Percentiles rank a stretch among this genome's conserved stretches.
Evolutionary conservation across 2,113 vertebrate genomes (phyloP).

Genomic region (Henicopernis longicauda): DNA sequence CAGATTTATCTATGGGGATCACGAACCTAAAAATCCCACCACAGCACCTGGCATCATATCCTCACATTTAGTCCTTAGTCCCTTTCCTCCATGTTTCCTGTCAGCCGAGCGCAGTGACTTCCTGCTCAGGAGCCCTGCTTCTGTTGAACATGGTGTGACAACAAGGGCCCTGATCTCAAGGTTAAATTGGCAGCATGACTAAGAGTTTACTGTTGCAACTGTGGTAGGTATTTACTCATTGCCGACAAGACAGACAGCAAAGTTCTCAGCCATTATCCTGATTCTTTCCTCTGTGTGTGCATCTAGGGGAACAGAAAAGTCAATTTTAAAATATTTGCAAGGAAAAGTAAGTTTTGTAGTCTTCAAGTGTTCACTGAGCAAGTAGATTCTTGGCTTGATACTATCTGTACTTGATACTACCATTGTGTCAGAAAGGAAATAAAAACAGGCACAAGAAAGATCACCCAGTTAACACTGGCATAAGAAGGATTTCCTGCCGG

Average conservation of each 20-base stretch:
- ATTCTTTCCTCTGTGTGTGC: no score
- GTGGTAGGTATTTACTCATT: neutral
- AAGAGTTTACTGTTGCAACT: neutral
- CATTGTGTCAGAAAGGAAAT: neutral
- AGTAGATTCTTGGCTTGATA: neutral
- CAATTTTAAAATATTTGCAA: neutral
- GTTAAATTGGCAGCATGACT: neutral
- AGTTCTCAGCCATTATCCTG: neutral
- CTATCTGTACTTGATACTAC: neutral
- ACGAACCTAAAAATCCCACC: neutral
- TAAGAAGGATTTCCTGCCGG: neutral
- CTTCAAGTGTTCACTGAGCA: neutral
- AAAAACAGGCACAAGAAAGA: neutral
- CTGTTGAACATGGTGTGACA: neutral
- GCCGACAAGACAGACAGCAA: neutral
- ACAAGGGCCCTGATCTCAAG: neutral
- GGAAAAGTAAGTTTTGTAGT: neutral
- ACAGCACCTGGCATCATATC: neutral
- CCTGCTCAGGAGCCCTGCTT: neutral
- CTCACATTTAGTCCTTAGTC: neutral
- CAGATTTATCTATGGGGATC: neutral
- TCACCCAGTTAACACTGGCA: neutral
- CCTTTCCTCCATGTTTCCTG: neutral
- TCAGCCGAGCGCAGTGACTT: accelerated
- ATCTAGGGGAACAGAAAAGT: neutral